Conservation (phyloP, 2,888 invertebrate genomes). For the Drosophila meridiana region DNA sequence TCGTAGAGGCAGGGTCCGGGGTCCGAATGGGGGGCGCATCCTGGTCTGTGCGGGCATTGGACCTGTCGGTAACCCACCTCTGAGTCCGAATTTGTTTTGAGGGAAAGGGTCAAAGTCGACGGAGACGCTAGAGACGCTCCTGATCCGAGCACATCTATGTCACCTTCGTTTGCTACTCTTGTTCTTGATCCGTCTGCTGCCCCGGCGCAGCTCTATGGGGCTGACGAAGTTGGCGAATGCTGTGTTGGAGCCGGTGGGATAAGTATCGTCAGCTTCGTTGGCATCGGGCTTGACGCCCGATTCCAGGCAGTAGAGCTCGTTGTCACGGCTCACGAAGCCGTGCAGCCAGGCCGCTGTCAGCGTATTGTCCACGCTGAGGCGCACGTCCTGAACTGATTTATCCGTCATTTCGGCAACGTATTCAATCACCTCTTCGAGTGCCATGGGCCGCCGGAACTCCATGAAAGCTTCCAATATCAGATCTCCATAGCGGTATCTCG, state of each 20-base stretch:
- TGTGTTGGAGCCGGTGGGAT: background rate
- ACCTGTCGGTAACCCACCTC: background rate
- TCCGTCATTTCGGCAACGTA: constrained; percentile 62
- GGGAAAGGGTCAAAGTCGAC: no score
- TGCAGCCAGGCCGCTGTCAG: constrained; percentile 64
- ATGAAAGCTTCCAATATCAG: constrained; percentile 60
- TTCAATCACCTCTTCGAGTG: constrained; percentile 48
- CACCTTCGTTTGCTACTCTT: background rate
- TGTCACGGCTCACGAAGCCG: constrained; percentile 46
- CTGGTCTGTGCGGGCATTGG: background rate
- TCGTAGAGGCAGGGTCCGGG: background rate
- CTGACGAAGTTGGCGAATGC: background rate
- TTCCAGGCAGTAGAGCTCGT: constrained; percentile 33
- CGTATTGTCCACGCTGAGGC: constrained; percentile 57
- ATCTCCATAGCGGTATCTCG: constrained; percentile 56
- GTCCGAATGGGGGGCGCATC: background rate
- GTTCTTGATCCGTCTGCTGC: background rate
- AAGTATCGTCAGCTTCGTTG: background rate
- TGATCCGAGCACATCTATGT: background rate
- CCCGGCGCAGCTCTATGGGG: background rate
- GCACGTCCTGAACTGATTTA: constrained; percentile 33
- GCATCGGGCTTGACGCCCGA: background rate
- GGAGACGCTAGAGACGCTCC: background rate
- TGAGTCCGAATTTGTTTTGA: constrained; percentile 3
- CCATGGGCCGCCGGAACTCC: constrained; percentile 54